Conservation (phyloP, 2,797 vertebrate species). For the Pampus argenteus region DNA sequence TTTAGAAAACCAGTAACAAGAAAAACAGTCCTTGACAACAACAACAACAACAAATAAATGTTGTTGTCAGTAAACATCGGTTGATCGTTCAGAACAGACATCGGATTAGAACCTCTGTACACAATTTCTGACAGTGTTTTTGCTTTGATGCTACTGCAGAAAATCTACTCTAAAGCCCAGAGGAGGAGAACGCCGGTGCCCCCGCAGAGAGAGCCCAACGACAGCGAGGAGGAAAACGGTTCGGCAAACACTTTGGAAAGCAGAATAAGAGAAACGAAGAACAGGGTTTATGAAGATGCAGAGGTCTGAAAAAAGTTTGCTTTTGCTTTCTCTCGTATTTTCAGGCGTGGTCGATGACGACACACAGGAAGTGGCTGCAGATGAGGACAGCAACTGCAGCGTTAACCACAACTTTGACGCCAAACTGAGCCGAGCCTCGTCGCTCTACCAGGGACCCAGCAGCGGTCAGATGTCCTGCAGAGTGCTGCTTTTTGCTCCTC, state of each 20-base stretch:
- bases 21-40: too few species aligned
- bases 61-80: too few species aligned
- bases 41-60: too few species aligned
- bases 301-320: neutral
- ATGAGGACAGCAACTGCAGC: slow-evolving; percentile 29
- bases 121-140: neutral
- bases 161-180: slow-evolving; percentile 47
- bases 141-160: slow-evolving; percentile 22
- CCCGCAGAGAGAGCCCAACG: neutral
- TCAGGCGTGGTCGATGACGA: neutral
- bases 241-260: neutral
- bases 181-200: slow-evolving; percentile 10
- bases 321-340: neutral
- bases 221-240: slow-evolving; percentile 28
- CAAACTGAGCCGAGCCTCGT: slow-evolving; percentile 46
- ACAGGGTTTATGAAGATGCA: neutral
- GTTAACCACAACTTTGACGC: slow-evolving; percentile 2
- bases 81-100: too few species aligned
- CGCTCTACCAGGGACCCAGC: slow-evolving; percentile 24
- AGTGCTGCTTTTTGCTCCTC: neutral
- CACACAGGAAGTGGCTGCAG: neutral
- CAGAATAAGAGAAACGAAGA: neutral
- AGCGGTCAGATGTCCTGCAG: slow-evolving; percentile 36
- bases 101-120: too few species aligned
- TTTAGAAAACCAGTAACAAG: too few species aligned